Evolutionary conservation across 2,888 invertebrate genomes (phyloP).

Genomic region (Dinocampus coccinellae): DNA sequence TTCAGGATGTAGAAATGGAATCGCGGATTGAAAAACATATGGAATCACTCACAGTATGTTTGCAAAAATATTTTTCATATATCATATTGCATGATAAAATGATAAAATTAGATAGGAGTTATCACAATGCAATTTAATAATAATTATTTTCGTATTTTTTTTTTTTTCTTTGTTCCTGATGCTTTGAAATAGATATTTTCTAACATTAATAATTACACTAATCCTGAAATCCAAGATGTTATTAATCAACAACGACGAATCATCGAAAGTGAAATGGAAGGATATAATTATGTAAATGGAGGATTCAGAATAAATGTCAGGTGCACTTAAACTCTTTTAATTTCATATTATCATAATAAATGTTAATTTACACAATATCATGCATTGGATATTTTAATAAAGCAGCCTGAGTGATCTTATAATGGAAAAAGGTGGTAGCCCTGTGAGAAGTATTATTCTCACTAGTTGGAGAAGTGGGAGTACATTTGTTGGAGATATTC

Average conservation of each 20-base stretch:
- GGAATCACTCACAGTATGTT: conserved; percentile 58
- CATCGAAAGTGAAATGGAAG: conserved; percentile 74
- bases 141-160: neutral
- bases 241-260: conserved; percentile 72
- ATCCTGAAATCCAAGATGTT: conserved; percentile 72
- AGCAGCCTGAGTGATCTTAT: conserved; percentile 78
- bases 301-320: conserved; percentile 71
- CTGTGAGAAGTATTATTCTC: conserved; percentile 82
- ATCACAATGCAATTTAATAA: neutral
- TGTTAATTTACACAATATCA: neutral
- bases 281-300: conserved; percentile 75
- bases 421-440: conserved; percentile 78
- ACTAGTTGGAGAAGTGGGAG: conserved; percentile 95
- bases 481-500: conserved; percentile 88
- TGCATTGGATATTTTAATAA: neutral
- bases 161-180: no score
- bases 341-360: neutral
- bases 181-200: conserved; percentile 50
- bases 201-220: conserved; percentile 49
- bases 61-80: neutral
- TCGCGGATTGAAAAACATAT: conserved; percentile 52
- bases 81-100: neutral
- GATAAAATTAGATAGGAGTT: neutral
- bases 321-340: conserved; percentile 53
- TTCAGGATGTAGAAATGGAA: conserved; percentile 59